Conservation (phyloP, 1,140 invertebrate genomes). For the Zophobas atratus region DNA sequence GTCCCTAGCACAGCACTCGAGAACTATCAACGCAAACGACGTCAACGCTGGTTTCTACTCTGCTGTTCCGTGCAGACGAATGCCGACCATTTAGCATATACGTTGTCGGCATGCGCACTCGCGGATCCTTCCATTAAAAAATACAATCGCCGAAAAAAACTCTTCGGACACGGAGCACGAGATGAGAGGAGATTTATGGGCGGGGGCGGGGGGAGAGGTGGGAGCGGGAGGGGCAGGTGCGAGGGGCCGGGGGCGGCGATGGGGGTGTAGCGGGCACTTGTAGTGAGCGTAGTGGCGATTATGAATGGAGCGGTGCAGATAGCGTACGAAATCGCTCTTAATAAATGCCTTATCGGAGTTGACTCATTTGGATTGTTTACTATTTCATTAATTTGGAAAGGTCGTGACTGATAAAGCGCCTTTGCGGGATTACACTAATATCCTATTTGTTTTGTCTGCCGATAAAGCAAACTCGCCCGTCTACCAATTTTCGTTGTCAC, state of each 20-base stretch:
- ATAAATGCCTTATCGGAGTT: constrained; percentile 5
- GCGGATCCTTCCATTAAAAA: constrained; percentile 27
- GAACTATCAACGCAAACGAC: neutral
- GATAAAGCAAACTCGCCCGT: too few species aligned
- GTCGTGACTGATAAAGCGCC: constrained; percentile 14
- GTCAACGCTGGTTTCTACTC: constrained; percentile 10
- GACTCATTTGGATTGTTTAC: constrained; percentile 14
- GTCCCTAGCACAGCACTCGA: constrained; percentile 20
- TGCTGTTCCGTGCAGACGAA: constrained; percentile 7
- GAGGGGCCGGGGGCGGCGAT: neutral
- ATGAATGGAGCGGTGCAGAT: neutral
- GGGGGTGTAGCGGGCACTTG: neutral
- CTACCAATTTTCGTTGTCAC: too few species aligned
- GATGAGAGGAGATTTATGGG: constrained; percentile 3
- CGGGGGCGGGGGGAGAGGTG: neutral
- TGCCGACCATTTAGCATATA: constrained; percentile 33
- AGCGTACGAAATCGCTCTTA: neutral
- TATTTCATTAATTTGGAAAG: constrained; percentile 10
- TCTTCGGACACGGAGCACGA: neutral
- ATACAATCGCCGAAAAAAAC: neutral
- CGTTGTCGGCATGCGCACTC: constrained; percentile 16
- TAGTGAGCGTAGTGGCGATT: neutral
- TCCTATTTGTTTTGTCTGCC: too few species aligned
- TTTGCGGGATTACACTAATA: too few species aligned
- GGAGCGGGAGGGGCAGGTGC: neutral